These are phyloP conservation scores for Tipula vernalis DNA, from an alignment of 2,888 invertebrate species.

Conservation along the genomic window DNA sequence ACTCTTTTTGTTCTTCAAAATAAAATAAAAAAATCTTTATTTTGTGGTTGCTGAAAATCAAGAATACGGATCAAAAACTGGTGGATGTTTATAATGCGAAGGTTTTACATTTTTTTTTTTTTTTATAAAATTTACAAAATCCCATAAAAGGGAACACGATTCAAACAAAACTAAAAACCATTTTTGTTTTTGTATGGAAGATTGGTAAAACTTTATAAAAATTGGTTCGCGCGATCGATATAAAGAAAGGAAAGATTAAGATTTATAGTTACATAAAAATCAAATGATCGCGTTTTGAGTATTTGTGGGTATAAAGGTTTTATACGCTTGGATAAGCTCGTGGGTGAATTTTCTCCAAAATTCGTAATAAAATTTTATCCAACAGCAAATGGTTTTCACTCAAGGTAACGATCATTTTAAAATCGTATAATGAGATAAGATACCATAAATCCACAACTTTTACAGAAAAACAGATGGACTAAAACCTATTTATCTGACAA, in stretches of 20 bases:
- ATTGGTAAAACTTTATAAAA: neutral
- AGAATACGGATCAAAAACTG: neutral
- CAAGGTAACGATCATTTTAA: too few relatives aligned
- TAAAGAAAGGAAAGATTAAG: neutral
- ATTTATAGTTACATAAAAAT: neutral
- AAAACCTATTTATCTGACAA: too few relatives aligned
- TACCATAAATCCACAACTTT: too few relatives aligned
- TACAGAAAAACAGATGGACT: too few relatives aligned
- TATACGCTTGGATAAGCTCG: too few relatives aligned
- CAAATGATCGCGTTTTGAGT: neutral
- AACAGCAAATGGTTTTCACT: too few relatives aligned
- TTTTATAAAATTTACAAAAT: neutral
- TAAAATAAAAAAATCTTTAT: neutral
- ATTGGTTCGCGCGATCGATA: neutral
- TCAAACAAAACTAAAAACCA: neutral
- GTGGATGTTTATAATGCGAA: neutral
- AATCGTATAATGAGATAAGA: too few relatives aligned
- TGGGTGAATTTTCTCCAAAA: too few relatives aligned
- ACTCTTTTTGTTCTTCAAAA: neutral
- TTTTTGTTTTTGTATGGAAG: neutral
- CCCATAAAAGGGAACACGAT: neutral
- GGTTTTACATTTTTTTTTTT: neutral
- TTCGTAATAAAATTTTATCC: too few relatives aligned
- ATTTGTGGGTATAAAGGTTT: neutral
- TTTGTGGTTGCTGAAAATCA: neutral